Conservation (phyloP, 2,113 vertebrate species). For the Cephalopholis sonnerati region DNA sequence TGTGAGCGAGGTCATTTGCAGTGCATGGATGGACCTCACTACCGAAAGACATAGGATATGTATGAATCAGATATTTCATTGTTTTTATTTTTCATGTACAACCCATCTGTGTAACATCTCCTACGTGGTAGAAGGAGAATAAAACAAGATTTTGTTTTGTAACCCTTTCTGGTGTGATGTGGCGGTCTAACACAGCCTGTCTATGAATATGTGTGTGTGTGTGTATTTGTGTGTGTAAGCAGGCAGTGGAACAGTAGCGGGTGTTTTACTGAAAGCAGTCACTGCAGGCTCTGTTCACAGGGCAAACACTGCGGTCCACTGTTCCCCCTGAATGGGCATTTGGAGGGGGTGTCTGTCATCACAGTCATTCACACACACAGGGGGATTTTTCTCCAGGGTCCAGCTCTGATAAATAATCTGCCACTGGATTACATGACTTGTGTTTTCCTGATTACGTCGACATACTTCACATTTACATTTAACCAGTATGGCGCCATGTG, state of each 20-base stretch:
- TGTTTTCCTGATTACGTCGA: background rate
- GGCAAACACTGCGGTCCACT: slow-evolving; percentile 71
- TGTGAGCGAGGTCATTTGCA: slow-evolving; percentile 29
- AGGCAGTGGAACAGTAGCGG: slow-evolving; percentile 12
- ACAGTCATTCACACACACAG: slow-evolving; percentile 40
- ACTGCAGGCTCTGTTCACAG: slow-evolving; percentile 62
- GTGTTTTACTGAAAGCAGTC: slow-evolving; percentile 51
- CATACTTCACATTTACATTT: background rate
- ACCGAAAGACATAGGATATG: slow-evolving; percentile 11
- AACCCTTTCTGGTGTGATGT: slow-evolving; percentile 39
- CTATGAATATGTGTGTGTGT: background rate
- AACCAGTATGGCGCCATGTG: background rate
- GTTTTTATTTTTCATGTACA: slow-evolving; percentile 54
- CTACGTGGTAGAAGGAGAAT: slow-evolving; percentile 60
- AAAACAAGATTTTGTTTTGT: slow-evolving; percentile 68
- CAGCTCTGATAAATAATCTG: slow-evolving; percentile 27
- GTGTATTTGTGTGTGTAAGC: slow-evolving; percentile 6
- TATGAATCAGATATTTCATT: slow-evolving; percentile 21
- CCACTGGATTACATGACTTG: slow-evolving; percentile 11
- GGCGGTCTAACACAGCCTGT: background rate
- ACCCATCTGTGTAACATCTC: slow-evolving; percentile 51
- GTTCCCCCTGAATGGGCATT: slow-evolving; percentile 61
- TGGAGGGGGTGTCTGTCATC: slow-evolving; percentile 57
- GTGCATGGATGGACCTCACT: slow-evolving; percentile 40
- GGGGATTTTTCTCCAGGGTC: slow-evolving; percentile 3